These are phyloP conservation scores for Drosophila insularis DNA, from an alignment of 1,140 invertebrate species.

Conservation along the genomic window DNA sequence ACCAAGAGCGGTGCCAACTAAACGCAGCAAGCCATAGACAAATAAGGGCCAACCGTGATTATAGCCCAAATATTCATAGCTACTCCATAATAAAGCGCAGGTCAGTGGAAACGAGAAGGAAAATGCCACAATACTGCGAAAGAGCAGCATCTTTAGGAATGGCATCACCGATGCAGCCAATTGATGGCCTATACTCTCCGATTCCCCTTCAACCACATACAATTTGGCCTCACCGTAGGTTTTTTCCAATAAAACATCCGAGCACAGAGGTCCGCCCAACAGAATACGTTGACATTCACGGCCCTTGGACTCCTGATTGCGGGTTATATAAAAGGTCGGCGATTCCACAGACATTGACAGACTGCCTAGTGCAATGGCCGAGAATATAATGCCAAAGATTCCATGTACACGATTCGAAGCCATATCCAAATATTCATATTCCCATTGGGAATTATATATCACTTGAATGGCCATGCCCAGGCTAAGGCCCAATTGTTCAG, in stretches of 20 bases:
- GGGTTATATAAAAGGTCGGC: slow-evolving; percentile 47
- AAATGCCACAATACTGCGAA: slow-evolving; percentile 56
- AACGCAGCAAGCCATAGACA: slow-evolving; percentile 43
- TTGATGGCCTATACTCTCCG: slow-evolving; percentile 12
- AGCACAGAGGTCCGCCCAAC: slow-evolving; percentile 15
- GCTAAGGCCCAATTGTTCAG: slow-evolving; percentile 44
- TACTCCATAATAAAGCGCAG: slow-evolving; percentile 25
- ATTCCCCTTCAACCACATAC: slow-evolving; percentile 39
- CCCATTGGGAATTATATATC: slow-evolving; percentile 50
- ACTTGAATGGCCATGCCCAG: slow-evolving; percentile 56
- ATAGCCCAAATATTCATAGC: slow-evolving; percentile 1
- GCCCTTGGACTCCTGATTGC: slow-evolving; percentile 34
- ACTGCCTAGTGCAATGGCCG: slow-evolving; percentile 23
- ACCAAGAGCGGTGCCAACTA: slow-evolving; percentile 30
- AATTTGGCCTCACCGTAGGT: slow-evolving; percentile 41
- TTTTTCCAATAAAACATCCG: slow-evolving; percentile 9
- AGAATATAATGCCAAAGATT: slow-evolving; percentile 49
- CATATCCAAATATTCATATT: slow-evolving; percentile 2
- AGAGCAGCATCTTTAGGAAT: slow-evolving; percentile 40
- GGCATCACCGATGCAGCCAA: slow-evolving; percentile 25
- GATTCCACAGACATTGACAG: slow-evolving; percentile 42
- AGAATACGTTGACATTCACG: slow-evolving; percentile 28
- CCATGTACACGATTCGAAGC: slow-evolving; percentile 44
- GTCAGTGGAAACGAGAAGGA: slow-evolving; percentile 46
- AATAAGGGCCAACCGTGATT: slow-evolving; percentile 40